Evolutionary conservation across 2,797 vertebrate genomes (phyloP), one percentile per base, ranked within the genome.

Genomic region (Trachurus trachurus): DNA sequence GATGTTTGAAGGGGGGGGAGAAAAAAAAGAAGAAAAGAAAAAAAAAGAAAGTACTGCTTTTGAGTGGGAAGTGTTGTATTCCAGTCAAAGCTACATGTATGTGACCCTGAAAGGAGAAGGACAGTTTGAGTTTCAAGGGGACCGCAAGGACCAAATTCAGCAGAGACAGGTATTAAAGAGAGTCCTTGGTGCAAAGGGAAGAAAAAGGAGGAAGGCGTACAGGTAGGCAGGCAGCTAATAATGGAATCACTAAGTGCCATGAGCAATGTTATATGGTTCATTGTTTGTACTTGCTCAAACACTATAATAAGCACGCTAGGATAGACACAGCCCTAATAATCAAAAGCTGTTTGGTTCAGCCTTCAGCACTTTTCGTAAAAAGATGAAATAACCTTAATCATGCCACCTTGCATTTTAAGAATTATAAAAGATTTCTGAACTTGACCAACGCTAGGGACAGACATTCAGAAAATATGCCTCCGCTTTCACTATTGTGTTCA

Each of bases 71-170:
- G 7, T 34, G 3, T 37, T 61, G 22, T n/a, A 11, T 15, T 49
- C 2, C 6, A 42, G 13, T 42, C 59, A 45, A 47, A 78, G 50
- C 12, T 29, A n/a, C 6, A 47, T 19, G 39, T 17, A 19, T 39
- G n/a, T 15, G 26, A 71, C n/a, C 40, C 6, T 74, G 70, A 77
- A 77, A 19, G 40, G 13, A 45, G 11, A 71, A 56, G 45, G 60
- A 50, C 47, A 16, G 1, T 64, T 59, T 57, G 53, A 42, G 58
- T 56, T 54, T 54, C 40, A 64, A 78, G 15, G 16, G 7, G 17
- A 60, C 42, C 0, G n/a, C 31, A 59, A 59, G 37, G n/a, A 31
- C 9, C 21, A 42, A 13, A 54, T 52, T 39, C 15, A 83, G 39
- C 4, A 62, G 40, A 56, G 19, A 44, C 2, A 1, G 13, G 6